These are phyloP conservation scores for Tauraco erythrolophus DNA, from an alignment of 2,113 vertebrate species.

Conservation along the genomic window DNA sequence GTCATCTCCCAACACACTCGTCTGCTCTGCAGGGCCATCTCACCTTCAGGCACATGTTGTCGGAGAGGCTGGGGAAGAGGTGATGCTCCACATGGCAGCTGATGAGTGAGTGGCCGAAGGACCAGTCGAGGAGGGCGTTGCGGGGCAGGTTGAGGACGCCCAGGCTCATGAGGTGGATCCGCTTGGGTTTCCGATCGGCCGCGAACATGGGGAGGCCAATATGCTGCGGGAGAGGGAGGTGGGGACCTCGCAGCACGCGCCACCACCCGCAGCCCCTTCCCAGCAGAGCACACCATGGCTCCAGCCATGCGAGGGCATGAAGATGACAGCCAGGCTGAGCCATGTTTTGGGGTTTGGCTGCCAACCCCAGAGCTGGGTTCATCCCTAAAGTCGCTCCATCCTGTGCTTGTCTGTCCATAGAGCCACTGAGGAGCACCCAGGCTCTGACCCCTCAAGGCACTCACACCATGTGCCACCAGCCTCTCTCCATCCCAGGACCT, in stretches of 20 bases:
- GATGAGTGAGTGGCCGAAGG: slow-evolving; percentile 91
- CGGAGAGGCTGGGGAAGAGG: slow-evolving; percentile 91
- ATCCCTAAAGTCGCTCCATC: neutral
- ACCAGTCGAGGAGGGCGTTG: slow-evolving; percentile 87
- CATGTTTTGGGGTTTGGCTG: neutral
- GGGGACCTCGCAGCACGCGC: rapidly evolving
- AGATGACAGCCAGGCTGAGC: neutral
- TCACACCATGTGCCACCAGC: neutral
- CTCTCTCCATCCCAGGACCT: neutral
- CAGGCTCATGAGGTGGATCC: slow-evolving; percentile 90
- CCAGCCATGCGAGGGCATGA: rapidly evolving
- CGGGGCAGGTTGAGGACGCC: slow-evolving; percentile 91
- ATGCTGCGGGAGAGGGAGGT: slow-evolving; percentile 76
- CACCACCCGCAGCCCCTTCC: neutral
- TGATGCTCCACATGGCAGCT: slow-evolving; percentile 96
- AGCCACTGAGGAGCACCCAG: neutral
- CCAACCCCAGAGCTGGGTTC: neutral
- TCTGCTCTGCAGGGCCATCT: rapidly evolving
- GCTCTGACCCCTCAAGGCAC: neutral
- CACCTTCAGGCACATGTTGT: slow-evolving; percentile 97
- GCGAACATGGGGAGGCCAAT: slow-evolving; percentile 93
- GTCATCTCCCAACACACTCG: neutral
- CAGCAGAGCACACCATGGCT: neutral
- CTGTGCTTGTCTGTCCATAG: rapidly evolving
- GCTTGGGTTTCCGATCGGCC: slow-evolving; percentile 75